Conservation (phyloP, 2,888 invertebrate species). For the Pasiphila rectangulata region DNA sequence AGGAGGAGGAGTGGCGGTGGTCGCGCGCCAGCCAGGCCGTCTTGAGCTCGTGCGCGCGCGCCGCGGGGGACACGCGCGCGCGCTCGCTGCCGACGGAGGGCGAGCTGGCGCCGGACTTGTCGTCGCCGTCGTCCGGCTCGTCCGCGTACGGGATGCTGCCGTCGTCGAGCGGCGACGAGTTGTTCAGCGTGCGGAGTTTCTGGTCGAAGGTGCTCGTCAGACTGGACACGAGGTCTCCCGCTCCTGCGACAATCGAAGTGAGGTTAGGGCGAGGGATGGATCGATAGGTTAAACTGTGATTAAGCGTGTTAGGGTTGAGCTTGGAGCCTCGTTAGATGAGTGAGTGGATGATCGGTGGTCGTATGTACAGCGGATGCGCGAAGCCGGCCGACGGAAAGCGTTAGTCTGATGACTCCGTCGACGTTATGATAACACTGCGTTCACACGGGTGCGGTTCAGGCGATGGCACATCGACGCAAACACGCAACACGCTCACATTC, state of each 20-base stretch:
- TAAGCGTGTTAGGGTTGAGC: constrained; percentile 60
- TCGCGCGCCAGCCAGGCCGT: constrained; percentile 73
- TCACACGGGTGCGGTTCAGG: constrained; percentile 29
- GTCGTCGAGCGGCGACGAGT: constrained; percentile 83
- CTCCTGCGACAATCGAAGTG: constrained; percentile 81
- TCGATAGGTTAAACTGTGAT: constrained; percentile 23
- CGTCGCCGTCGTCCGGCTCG: constrained; percentile 76
- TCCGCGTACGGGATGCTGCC: constrained; percentile 85
- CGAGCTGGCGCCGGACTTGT: constrained; percentile 57
- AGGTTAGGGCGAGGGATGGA: constrained; percentile 27
- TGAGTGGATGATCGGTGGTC: constrained; percentile 44
- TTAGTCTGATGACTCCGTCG: constrained; percentile 48
- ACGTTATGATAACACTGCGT: constrained; percentile 30
- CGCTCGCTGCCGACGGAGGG: constrained; percentile 52
- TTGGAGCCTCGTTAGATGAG: constrained; percentile 46
- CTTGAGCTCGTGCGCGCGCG: constrained; percentile 66
- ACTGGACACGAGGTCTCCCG: constrained; percentile 89
- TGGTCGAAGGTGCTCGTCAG: constrained; percentile 92
- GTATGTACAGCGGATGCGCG: constrained; percentile 56
- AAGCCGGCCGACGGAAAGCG: constrained; percentile 66
- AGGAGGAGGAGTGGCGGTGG: constrained; percentile 60
- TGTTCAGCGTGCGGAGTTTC: constrained; percentile 87
- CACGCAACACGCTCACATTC: constrained; percentile 74
- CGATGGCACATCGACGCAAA: constrained; percentile 57
- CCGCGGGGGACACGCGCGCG: constrained; percentile 46